Base-by-base conservation (phyloP, 2,888 invertebrate genomes). In the Caenorhabditis drosophilae region DNA sequence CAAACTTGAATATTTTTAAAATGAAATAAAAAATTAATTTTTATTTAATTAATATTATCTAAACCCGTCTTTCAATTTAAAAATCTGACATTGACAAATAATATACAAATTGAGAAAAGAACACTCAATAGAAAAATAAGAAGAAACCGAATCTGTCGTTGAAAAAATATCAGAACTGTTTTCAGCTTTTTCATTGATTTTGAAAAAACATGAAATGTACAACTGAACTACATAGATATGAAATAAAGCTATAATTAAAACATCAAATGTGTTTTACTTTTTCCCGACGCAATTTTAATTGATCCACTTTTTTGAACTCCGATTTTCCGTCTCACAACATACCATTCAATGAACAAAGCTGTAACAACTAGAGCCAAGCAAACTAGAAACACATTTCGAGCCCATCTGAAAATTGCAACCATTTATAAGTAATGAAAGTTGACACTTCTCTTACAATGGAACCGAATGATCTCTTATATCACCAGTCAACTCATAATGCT, bases 201-300 rank as follows among this genome's bases (percentile, higher is more conserved):
- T n/a, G n/a, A n/a, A n/a, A n/a, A n/a, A n/a, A n/a, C n/a, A n/a
- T n/a, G n/a, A n/a, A n/a, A n/a, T n/a, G n/a, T n/a, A n/a, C n/a
- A n/a, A n/a, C n/a, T n/a, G n/a, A n/a, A n/a, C n/a, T n/a, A n/a
- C n/a, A n/a, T n/a, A n/a, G n/a, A n/a, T n/a, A n/a, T n/a, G n/a
- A n/a, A n/a, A n/a, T 31, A 9, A 31, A 31, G 12, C 6, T 31
- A 31, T 9, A 23, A 9, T 42, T 41, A 78, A 57, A 79, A 79
- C 72, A 79, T 79, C 16, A 79, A 64, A 67, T 79, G 79, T 11
- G 79, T 79, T 61, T 77, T 79, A 56, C 74, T 74, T 53, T 76
- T 75, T 42, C 69, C 75, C 22, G 71, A 73, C 16, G 63, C 68
- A 11, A 75, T 72, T 45, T 75, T 77, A 51, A 75, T 66, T 16